Base-by-base conservation (phyloP, 2,113 vertebrate species). In the Etheostoma spectabile region DNA sequence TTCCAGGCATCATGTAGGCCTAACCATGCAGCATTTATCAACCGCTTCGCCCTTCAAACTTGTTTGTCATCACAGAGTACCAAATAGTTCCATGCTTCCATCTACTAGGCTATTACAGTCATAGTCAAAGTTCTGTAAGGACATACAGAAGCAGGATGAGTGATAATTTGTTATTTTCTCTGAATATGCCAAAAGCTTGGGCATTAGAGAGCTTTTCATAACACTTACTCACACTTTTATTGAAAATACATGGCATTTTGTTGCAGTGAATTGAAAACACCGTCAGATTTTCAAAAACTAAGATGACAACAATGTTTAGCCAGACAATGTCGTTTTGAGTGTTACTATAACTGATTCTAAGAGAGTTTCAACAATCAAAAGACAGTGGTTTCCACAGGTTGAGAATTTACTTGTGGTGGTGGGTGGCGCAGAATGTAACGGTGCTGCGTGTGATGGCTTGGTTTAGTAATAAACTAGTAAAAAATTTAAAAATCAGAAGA, bases 11-110 rank as follows among this genome's bases (percentile, higher is more conserved):
- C 80, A 19, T 76, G 64, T 86, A 21, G 75, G 59, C 49, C 76
- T 89, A 79, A 89, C 82, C 80, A 86, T 65, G 82, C 79, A 62
- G 57, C 78, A 78, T 66, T 82, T 75, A 77, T 60, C 88, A 79
- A 60, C 70, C 84, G 63, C 65, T 75, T 83, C 83, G 74, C 72
- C 85, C 74, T 79, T 80, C 68, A 84, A 65, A 74, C 68, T 74
- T 71, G 48, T 87, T 85, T 86, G 68, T 83, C 76, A 76, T 77
- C 68, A 81, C 56, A 62, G 16, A 80, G 61, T 24, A 78, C 49
- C 60, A 64, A 52, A 83, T 27, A 45, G 33, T 62, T 84, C 24
- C 67, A 72, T 53, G 42, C 49, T 75, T 75, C 72, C 55, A 71
- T 64, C 52, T 85, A 14, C 63, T 2, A 16, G 13, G 52, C 60